These are phyloP conservation scores for Galago senegalensis DNA, from an alignment of 2,797 vertebrate genomes.

Conservation along the genomic window DNA sequence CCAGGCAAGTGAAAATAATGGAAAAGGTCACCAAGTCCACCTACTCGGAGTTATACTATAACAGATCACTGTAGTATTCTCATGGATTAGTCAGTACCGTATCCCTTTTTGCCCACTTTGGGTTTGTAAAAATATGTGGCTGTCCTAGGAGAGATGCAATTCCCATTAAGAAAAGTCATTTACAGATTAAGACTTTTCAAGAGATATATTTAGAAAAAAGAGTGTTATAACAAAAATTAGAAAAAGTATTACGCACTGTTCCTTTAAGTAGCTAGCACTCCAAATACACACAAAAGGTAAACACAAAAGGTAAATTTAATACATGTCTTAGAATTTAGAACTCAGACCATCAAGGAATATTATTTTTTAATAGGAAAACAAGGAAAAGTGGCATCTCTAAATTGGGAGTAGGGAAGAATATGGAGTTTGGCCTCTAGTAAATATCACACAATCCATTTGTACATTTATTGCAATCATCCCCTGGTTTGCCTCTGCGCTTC, in stretches of 20 bases:
- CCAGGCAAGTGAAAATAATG: neutral
- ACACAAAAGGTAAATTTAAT: neutral
- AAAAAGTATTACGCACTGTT: neutral
- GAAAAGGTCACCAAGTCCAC: neutral
- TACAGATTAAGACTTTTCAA: neutral
- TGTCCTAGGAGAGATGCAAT: neutral
- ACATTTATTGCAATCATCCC: neutral
- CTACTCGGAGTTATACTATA: neutral
- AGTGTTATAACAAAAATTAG: neutral
- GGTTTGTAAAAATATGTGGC: neutral
- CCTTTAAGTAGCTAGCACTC: neutral
- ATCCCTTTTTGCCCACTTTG: neutral
- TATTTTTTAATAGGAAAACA: neutral
- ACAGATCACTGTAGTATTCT: neutral
- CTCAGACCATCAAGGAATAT: neutral
- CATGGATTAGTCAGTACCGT: neutral
- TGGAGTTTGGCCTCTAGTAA: neutral
- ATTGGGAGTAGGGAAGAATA: neutral
- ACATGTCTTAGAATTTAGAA: neutral
- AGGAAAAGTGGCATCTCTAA: slow-evolving; percentile 11
- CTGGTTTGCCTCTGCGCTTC: neutral
- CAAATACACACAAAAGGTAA: neutral
- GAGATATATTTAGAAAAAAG: slow-evolving; percentile 15
- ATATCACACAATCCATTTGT: neutral
- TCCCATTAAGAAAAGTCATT: neutral